Conservation (phyloP, 1,140 invertebrate genomes). For the Periplaneta americana region DNA sequence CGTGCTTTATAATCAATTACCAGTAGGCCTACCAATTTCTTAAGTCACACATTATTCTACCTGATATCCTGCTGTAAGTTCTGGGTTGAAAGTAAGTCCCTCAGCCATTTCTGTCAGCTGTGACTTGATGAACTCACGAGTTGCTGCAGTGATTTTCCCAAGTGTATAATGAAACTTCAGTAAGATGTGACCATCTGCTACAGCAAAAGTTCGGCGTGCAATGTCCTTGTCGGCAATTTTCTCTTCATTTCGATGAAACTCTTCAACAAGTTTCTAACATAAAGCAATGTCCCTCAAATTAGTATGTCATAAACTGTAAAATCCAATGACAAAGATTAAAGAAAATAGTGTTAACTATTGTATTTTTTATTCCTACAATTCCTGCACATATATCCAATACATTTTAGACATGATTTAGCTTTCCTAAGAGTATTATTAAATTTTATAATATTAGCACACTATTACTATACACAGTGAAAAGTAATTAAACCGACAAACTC, state of each 20-base stretch:
- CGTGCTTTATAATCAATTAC: not conserved
- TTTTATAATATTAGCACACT: too few species aligned
- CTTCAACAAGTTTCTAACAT: conserved; percentile 51
- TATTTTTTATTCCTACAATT: too few species aligned
- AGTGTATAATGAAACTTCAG: conserved; percentile 62
- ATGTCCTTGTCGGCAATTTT: conserved; percentile 52
- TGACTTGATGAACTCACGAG: conserved; percentile 57
- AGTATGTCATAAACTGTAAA: too few species aligned
- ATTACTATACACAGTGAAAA: too few species aligned
- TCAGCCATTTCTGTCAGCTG: conserved; percentile 56
- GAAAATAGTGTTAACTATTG: too few species aligned
- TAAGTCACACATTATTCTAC: conserved; percentile 35
- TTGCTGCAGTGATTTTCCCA: conserved; percentile 58
- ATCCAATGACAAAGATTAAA: too few species aligned
- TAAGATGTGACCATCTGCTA: conserved; percentile 53
- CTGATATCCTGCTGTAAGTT: conserved; percentile 55
- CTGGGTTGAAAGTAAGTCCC: conserved; percentile 50
- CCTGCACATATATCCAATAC: too few species aligned
- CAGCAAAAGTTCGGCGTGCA: conserved; percentile 55
- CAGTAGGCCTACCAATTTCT: not conserved
- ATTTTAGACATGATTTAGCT: too few species aligned
- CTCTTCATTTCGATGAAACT: conserved; percentile 49
- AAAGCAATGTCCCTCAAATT: not conserved
- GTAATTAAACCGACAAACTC: too few species aligned
- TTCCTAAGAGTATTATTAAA: too few species aligned